Base-by-base conservation (phyloP, 2,888 invertebrate species). In the Morpho achilles region DNA sequence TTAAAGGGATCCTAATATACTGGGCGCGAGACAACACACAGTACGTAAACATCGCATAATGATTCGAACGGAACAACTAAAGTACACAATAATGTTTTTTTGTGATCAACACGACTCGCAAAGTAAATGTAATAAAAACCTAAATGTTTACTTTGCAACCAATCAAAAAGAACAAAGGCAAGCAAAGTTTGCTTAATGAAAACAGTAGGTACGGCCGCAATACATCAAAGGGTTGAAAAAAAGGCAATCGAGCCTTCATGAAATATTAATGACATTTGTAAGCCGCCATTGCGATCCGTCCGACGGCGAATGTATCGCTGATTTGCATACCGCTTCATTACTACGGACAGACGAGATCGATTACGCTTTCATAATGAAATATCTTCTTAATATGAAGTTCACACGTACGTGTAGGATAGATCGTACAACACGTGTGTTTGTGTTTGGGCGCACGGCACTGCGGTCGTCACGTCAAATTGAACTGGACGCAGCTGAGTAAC, bases 171-270 rank as follows among this genome's bases (percentile, higher is more conserved):
- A 32, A 32, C 32, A 32, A 9, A 43, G 50, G 40, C 6, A n/a
- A 8, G 3, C 40, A 10, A 16, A 40, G 42, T 50, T 50, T 23
- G 22, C 16, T 16, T 56, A 54, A 48, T 45, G 39, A 8, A 16
- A 57, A 44, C 16, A 32, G 32, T 32, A 32, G 32, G 32, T 32
- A 22, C 45, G 45, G 32, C 9, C 40, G 53, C 50, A 23, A 61
- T 63, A 61, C 56, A 63, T 61, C 63, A 63, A 58, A 63, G 56
- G 53, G 58, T 58, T 47, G 45, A 53, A 59, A 61, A 56, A 59
- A 46, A 42, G 32, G 50, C 61, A 53, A 58, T 62, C 60, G 62
- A 44, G 49, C 59, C 50, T 50, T 56, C 55, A 57, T 63, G 48
- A 59, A 63, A 61, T 63, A 58, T 59, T 59, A 59, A 63, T 59